Base-by-base conservation (phyloP, 2,797 vertebrate genomes). In the Falco concolor region DNA sequence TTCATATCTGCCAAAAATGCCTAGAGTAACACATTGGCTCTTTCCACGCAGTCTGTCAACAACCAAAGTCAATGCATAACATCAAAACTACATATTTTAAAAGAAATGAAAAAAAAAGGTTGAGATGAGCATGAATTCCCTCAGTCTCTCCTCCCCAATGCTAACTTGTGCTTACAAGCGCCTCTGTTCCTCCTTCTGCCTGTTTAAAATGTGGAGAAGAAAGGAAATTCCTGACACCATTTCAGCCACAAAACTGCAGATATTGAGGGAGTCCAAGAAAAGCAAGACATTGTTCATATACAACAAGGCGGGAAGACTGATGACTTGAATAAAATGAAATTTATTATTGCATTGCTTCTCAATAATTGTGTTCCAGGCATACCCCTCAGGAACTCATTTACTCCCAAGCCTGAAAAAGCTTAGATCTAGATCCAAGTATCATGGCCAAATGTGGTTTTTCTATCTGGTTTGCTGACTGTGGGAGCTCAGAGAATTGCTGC, bases 1-100 rank as follows among this genome's bases (percentile, higher is more conserved):
- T 92, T 76, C 32, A 4, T 72, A 44, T 91, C 76, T 94, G 91
- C 95, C 90, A 93, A 13, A 94, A 89, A 74, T 72, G 91, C 77
- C 90, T 57, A 44, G 59, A 90, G 75, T 91, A 85, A 89, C 40
- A 53, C 32, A 74, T 4, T 84, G 75, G 42, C 64, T 84, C 56
- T 70, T 91, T 74, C 82, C 4, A 5, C 64, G 42, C 74, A 84
- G 72, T 67, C 88, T 95, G 49, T 70, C 77, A 96, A 87, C 82
- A 87, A 50, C 44, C 2, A 0, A 92, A 90, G 67, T 86, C 68
- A 79, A 73, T 40, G 74, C 17, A 36, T 63, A 93, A 74, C 54
- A 90, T 73, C 69, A 91, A 83, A 93, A 70, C 12, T 56, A 77
- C 9, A 2, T 52, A 50, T 89, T 90, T 90, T 57, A 44, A 89